A percentile compares a stretch with the other conserved stretches of the same genome.
phyloP scores from a whole-genome alignment of 2,888 invertebrate species.

The Dorcus hopei region DNA sequence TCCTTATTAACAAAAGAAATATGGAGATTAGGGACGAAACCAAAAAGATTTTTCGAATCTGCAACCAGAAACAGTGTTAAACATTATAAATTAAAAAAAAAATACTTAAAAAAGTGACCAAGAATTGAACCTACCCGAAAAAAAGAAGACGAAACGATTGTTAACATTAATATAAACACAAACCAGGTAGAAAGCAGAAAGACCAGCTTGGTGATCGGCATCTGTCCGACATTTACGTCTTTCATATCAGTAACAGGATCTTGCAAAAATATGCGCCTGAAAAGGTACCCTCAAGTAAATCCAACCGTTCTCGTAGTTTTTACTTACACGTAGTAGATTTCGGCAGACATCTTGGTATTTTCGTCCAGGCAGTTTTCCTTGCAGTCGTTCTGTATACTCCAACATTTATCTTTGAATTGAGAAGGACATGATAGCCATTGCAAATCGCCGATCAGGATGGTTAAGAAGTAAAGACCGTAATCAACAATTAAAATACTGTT shows the following conservation, averaged over 20 bases:
- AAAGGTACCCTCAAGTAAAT: background rate
- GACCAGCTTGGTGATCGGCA: constrained; percentile 1
- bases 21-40: background rate
- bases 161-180: background rate
- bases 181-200: constrained; percentile 3
- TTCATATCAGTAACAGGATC: constrained; percentile 1
- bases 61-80: background rate
- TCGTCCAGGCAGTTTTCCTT: background rate
- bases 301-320: background rate
- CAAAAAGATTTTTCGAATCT: constrained; percentile 7
- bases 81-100: background rate
- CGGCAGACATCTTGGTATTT: background rate
- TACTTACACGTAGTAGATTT: constrained; percentile 1
- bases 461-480: constrained; percentile 21
- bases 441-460: constrained; percentile 17
- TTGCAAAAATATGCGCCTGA: constrained; percentile 4
- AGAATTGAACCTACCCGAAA: background rate
- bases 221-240: background rate
- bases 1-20: constrained; percentile 5
- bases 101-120: background rate
- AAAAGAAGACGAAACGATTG: constrained; percentile 1
- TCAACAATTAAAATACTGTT: constrained; percentile 20
- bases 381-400: background rate
- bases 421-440: constrained; percentile 24
- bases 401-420: background rate